These are phyloP conservation scores for Heliothis peltigera DNA, from an alignment of 2,888 invertebrate genomes.

Conservation along the genomic window DNA sequence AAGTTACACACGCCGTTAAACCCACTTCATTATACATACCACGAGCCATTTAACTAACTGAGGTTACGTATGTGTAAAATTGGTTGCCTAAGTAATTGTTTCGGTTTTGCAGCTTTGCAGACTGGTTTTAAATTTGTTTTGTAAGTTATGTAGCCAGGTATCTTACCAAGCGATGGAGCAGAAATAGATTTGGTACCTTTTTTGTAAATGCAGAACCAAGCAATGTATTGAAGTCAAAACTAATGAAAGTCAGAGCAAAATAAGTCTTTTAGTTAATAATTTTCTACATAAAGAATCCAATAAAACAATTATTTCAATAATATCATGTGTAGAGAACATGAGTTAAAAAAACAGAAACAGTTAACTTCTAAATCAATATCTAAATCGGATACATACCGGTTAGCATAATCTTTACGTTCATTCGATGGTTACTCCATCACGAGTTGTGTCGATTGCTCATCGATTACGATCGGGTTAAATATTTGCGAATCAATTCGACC, in stretches of 20 bases:
- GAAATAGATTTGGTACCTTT: too few relatives aligned
- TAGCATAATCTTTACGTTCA: slow-evolving; percentile 28
- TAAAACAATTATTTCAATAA: too few relatives aligned
- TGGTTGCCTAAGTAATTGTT: slow-evolving; percentile 14
- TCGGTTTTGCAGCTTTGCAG: not conserved
- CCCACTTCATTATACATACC: slow-evolving; percentile 41
- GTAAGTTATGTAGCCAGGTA: too few relatives aligned
- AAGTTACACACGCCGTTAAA: slow-evolving; percentile 34
- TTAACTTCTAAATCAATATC: slow-evolving; percentile 15
- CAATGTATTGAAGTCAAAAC: too few relatives aligned
- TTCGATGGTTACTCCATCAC: slow-evolving; percentile 27
- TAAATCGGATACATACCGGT: slow-evolving; percentile 32
- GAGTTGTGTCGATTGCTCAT: slow-evolving; percentile 36
- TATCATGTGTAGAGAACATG: too few relatives aligned
- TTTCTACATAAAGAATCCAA: too few relatives aligned
- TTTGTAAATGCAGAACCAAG: too few relatives aligned
- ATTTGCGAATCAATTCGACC: slow-evolving; percentile 27
- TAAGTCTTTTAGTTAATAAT: too few relatives aligned
- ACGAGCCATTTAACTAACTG: slow-evolving; percentile 18
- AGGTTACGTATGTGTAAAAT: slow-evolving; percentile 16
- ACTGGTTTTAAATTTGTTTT: not conserved
- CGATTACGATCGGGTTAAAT: slow-evolving; percentile 24
- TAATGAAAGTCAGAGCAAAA: too few relatives aligned
- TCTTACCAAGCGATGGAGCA: too few relatives aligned
- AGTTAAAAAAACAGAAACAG: not conserved